These are phyloP conservation scores for Teleogryllus oceanicus DNA, from an alignment of 2,888 invertebrate genomes.

Conservation along the genomic window DNA sequence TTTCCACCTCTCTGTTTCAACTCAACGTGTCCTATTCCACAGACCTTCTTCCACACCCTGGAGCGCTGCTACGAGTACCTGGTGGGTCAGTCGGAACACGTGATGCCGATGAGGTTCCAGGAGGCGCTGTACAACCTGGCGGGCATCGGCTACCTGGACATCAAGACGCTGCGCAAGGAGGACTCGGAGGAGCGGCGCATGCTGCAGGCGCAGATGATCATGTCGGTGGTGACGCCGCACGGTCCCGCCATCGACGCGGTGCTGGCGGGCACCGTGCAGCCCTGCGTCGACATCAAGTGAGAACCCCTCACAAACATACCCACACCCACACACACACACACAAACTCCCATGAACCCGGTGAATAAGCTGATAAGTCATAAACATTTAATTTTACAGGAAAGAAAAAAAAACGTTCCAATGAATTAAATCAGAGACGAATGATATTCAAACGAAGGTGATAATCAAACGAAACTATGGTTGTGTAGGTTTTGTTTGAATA, in stretches of 20 bases:
- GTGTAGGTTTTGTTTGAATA: too few relatives aligned
- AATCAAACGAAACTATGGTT: too few relatives aligned
- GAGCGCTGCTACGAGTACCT: background rate
- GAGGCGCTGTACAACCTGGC: background rate
- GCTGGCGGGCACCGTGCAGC: background rate
- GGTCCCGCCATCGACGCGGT: background rate
- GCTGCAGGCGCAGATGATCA: background rate
- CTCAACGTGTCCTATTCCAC: too few relatives aligned
- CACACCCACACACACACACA: too few relatives aligned
- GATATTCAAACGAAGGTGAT: too few relatives aligned
- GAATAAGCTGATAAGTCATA: too few relatives aligned
- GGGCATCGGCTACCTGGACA: background rate
- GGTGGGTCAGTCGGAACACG: background rate
- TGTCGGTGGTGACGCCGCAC: background rate
- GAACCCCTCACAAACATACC: background rate
- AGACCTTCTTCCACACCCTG: background rate
- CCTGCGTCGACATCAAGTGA: slow-evolving; percentile 1
- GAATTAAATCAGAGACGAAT: too few relatives aligned
- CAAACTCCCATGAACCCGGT: too few relatives aligned
- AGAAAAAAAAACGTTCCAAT: too few relatives aligned
- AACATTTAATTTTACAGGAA: too few relatives aligned
- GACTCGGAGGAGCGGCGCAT: background rate
- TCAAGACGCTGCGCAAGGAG: background rate
- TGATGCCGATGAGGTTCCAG: background rate
- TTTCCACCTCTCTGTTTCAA: too few relatives aligned